These are phyloP conservation scores for Drosophila baimaii DNA, from an alignment of 1,140 invertebrate species.

Conservation along the genomic window DNA sequence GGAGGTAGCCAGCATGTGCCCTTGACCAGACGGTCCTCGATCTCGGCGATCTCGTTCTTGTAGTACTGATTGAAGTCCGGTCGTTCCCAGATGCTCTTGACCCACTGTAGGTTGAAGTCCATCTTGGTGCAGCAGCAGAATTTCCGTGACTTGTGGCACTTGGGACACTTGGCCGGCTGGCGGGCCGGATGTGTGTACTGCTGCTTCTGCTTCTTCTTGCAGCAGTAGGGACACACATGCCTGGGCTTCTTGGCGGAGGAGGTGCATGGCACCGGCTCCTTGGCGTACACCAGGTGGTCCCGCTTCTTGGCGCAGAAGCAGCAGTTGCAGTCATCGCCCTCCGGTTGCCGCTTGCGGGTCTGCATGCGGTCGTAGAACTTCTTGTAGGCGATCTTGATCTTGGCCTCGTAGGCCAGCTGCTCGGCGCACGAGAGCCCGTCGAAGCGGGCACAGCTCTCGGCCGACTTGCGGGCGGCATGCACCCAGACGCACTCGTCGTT, in stretches of 20 bases:
- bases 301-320: slow-evolving; percentile 82
- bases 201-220: slow-evolving; percentile 74
- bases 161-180: slow-evolving; percentile 68
- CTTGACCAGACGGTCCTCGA: slow-evolving; percentile 66
- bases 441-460: slow-evolving; percentile 75
- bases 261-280: slow-evolving; percentile 66
- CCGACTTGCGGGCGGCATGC: slow-evolving; percentile 73
- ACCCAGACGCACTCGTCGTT: slow-evolving; percentile 81
- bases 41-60: slow-evolving; percentile 73
- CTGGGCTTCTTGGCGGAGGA: slow-evolving; percentile 58
- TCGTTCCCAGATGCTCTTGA: slow-evolving; percentile 77
- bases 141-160: slow-evolving; percentile 76
- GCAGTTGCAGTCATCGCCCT: slow-evolving; percentile 79
- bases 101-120: slow-evolving; percentile 76
- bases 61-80: slow-evolving; percentile 80
- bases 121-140: slow-evolving; percentile 78
- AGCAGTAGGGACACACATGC: slow-evolving; percentile 77
- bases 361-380: slow-evolving; percentile 81
- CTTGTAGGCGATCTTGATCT: slow-evolving; percentile 78
- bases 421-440: slow-evolving; percentile 75
- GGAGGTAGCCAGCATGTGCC: slow-evolving; percentile 68
- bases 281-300: slow-evolving; percentile 77
- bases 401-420: slow-evolving; percentile 73
- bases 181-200: slow-evolving; percentile 63
- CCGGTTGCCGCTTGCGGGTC: slow-evolving; percentile 68